phyloP scores from a whole-genome alignment of 64 coral and sea anemone genomes.

The Stichodactyla helianthus region DNA sequence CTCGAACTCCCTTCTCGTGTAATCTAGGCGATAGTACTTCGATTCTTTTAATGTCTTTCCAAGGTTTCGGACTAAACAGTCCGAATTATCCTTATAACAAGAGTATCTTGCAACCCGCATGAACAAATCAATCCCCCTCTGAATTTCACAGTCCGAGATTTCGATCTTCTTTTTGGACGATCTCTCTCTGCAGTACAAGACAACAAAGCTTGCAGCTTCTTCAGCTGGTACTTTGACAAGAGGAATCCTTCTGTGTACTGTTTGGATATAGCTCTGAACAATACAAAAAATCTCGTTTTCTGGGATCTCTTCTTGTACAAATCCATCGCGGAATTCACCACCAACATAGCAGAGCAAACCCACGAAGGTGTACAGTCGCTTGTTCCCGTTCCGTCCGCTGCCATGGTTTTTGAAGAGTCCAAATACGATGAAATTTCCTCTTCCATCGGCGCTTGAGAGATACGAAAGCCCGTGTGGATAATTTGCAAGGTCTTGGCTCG shows the following conservation, averaged over 20 bases:
- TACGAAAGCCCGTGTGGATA: slow-evolving; percentile 34
- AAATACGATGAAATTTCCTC: slow-evolving; percentile 37
- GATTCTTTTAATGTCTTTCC: slow-evolving; percentile 26
- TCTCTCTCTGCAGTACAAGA: slow-evolving; percentile 32
- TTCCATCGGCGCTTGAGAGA: slow-evolving; percentile 37
- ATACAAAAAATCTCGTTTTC: slow-evolving; percentile 29
- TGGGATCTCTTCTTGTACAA: slow-evolving; percentile 28
- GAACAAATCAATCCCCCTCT: slow-evolving; percentile 43
- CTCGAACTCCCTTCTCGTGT: slow-evolving; percentile 19
- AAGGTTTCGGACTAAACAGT: slow-evolving; percentile 31
- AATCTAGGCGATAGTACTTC: slow-evolving; percentile 13
- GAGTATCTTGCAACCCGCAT: slow-evolving; percentile 27
- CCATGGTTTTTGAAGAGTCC: slow-evolving; percentile 39
- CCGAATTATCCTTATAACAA: slow-evolving; percentile 23
- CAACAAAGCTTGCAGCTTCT: slow-evolving; percentile 37
- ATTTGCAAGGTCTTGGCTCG: background rate
- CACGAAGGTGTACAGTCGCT: slow-evolving; percentile 16
- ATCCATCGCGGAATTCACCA: slow-evolving; percentile 54
- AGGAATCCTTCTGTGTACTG: slow-evolving; percentile 7
- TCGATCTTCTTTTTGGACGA: slow-evolving; percentile 12
- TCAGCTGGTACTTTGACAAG: slow-evolving; percentile 19
- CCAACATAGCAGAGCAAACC: slow-evolving; percentile 44
- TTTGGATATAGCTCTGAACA: slow-evolving; percentile 24
- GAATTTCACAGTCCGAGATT: slow-evolving; percentile 14
- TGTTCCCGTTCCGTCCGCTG: slow-evolving; percentile 14